Percentiles rank a stretch among this genome's conserved stretches.
Evolutionary conservation across 64 coral and sea anemone species (phyloP).

Genomic region (Porites lutea): DNA sequence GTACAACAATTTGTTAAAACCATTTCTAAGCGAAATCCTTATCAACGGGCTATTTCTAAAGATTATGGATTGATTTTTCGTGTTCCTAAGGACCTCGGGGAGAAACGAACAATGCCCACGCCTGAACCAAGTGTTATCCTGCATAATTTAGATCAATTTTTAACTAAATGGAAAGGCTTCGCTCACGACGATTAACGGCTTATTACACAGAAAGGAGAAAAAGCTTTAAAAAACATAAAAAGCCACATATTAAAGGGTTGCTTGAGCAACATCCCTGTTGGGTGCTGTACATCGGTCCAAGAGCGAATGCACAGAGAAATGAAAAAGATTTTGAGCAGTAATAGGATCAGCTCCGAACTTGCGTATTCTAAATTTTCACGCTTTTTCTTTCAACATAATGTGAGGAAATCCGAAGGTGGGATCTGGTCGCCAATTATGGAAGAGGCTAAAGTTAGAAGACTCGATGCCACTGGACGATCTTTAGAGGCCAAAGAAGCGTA

Average conservation of each 20-base stretch:
- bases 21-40: constrained; percentile 28
- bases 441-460: not conserved
- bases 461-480: not conserved
- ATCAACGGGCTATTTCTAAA: constrained; percentile 29
- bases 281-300: constrained; percentile 34
- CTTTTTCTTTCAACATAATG: constrained; percentile 54
- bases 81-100: constrained; percentile 30
- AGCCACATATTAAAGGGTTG: constrained; percentile 48
- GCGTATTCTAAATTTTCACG: constrained; percentile 53
- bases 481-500: not conserved
- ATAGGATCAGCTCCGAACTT: constrained; percentile 33
- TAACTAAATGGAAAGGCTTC: constrained; percentile 9
- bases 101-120: constrained; percentile 41
- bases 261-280: constrained; percentile 45
- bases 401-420: not conserved
- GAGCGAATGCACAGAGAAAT: constrained; percentile 54
- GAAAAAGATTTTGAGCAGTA: constrained; percentile 41
- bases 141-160: constrained; percentile 22
- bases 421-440: not conserved
- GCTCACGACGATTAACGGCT: not conserved
- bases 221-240: constrained; percentile 40
- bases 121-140: constrained; percentile 21
- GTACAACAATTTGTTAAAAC: constrained; percentile 53
- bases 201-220: constrained; percentile 4
- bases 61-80: constrained; percentile 58